A percentile compares a stretch with the other conserved stretches of the same genome.
These are phyloP conservation scores for Leptogaster cylindrica DNA, from an alignment of 2,888 invertebrate species.

Conservation along the genomic window DNA sequence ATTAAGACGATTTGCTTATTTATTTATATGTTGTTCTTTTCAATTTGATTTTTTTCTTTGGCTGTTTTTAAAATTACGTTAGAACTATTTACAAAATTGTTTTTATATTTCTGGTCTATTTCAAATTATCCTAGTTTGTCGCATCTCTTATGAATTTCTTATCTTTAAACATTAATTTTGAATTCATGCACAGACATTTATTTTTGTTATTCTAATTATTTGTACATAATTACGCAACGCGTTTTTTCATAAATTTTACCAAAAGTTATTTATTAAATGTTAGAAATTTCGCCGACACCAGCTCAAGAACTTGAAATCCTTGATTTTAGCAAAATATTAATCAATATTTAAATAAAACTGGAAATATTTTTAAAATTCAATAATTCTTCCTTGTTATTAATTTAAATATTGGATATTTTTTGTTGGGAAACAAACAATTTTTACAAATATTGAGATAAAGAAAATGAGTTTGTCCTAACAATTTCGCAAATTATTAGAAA, in stretches of 20 bases:
- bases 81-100: conserved; percentile 21
- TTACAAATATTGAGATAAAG: too few relatives aligned
- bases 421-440: too few relatives aligned
- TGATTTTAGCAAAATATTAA: not conserved
- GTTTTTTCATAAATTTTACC: not conserved
- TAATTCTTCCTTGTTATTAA: not conserved
- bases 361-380: too few relatives aligned
- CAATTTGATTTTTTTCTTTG: too few relatives aligned
- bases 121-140: conserved; percentile 24
- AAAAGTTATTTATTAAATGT: not conserved
- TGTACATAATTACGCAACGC: conserved; percentile 1
- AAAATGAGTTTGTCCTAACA: too few relatives aligned
- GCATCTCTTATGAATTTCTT: not conserved
- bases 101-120: not conserved
- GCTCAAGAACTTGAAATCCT: too few relatives aligned
- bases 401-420: too few relatives aligned
- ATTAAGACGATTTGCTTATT: conserved; percentile 24
- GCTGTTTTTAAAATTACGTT: too few relatives aligned
- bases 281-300: not conserved
- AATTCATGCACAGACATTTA: not conserved
- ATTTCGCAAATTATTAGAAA: too few relatives aligned
- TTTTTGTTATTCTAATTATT: not conserved
- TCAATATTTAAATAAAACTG: too few relatives aligned
- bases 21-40: too few relatives aligned
- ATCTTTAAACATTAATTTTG: conserved; percentile 22